Evolutionary conservation across 2,888 invertebrate species (phyloP), one percentile per base, ranked within the genome.

Genomic region (Andrena fulva): DNA sequence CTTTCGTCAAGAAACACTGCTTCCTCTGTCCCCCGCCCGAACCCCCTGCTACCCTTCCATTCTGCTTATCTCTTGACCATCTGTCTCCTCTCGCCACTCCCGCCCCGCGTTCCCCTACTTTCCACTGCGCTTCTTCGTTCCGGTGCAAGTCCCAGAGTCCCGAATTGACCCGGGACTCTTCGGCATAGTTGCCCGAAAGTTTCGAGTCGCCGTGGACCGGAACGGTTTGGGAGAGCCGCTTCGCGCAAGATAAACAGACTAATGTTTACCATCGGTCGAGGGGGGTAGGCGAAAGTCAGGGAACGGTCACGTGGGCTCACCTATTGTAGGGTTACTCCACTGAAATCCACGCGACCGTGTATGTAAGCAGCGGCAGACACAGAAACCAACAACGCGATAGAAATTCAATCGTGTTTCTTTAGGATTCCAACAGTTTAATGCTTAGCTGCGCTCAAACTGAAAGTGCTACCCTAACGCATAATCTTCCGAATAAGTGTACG

Each of bases 1-100:
- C 90, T 92, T 92, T 92, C 91, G 92, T 91, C 91, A 91, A 91
- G 90, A 82, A 91, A 85, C 77, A 80, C 42, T 59, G 80, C 82
- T 70, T 70, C 86, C 83, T 85, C 82, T 78, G 66, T 83, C 79
- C 80, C 73, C 80, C 56, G 52, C 77, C 50, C 59, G 52, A 50
- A 24, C 59, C 24, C 31, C 52, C 67, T 60, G 29, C 66, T 20
- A 12, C 56, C 69, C 56, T 52, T 69, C 67, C 29, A 63, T 68
- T 63, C 67, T 66, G 59, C 70, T 87, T 85, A 76, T 78, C 73
- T 62, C 73, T 60, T 69, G 80, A 70, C 74, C 87, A 84, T 82
- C 77, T 79, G 81, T 80, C 73, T 79, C 72, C 56, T 62, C 20
- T 52, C 72, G 20, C 20, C 68, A 16, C 63, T 42, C 64, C 29